Conservation (phyloP, 2,888 invertebrate species). For the Caenorhabditis japonica region DNA sequence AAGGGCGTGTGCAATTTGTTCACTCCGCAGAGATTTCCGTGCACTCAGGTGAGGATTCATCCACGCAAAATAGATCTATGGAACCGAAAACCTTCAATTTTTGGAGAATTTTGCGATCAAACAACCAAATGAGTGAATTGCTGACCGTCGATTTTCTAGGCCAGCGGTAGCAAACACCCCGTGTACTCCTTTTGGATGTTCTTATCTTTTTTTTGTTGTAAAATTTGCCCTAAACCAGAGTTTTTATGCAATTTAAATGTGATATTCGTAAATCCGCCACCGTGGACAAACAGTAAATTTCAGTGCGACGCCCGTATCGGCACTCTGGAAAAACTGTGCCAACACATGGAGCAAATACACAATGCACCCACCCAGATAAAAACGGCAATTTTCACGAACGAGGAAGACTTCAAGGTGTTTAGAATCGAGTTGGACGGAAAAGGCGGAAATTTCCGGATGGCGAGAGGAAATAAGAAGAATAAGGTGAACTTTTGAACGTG, state of each 20-base stretch:
- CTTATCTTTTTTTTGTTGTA: not conserved
- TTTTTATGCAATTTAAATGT: too few relatives aligned
- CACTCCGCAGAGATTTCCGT: conserved; percentile 66
- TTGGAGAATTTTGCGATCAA: too few relatives aligned
- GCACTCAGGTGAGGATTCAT: conserved; percentile 49
- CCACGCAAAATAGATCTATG: too few relatives aligned
- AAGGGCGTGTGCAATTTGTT: conserved; percentile 64
- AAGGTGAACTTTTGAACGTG: too few relatives aligned
- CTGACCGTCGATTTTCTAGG: too few relatives aligned
- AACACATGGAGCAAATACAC: conserved; percentile 63
- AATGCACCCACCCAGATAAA: conserved; percentile 61
- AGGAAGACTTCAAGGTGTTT: conserved; percentile 62
- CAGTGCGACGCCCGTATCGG: conserved; percentile 62
- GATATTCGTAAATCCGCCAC: too few relatives aligned
- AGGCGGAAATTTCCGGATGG: conserved; percentile 69
- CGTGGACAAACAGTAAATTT: too few relatives aligned
- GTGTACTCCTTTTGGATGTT: too few relatives aligned
- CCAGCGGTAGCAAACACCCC: too few relatives aligned
- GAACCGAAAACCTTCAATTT: too few relatives aligned
- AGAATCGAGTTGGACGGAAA: conserved; percentile 64
- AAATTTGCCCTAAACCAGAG: too few relatives aligned
- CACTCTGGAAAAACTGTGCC: conserved; percentile 65
- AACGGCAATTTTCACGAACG: conserved; percentile 52
- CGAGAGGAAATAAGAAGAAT: conserved; percentile 66
- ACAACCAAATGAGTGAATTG: too few relatives aligned